A percentile compares a stretch with the other conserved stretches of the same genome.
Conservation (phyloP, 2,113 vertebrate genomes). For the Columba livia region DNA sequence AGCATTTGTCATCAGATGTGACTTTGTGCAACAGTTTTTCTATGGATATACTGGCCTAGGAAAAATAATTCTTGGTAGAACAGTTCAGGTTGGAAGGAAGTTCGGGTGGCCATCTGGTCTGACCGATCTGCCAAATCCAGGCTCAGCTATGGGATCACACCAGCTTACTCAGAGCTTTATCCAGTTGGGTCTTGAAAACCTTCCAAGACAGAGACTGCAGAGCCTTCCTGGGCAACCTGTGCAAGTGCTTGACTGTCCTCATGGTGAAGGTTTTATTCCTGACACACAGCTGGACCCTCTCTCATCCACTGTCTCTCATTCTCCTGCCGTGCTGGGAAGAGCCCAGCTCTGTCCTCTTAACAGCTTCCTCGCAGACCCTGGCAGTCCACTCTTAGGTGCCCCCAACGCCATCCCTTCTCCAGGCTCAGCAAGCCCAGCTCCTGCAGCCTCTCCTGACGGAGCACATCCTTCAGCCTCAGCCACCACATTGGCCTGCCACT, state of each 20-base stretch:
- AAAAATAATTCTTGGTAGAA: neutral
- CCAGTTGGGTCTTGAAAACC: neutral
- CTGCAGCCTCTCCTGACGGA: neutral
- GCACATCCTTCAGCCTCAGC: neutral
- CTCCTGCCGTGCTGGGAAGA: neutral
- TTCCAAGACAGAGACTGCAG: neutral
- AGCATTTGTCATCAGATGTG: neutral
- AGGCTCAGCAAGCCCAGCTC: neutral
- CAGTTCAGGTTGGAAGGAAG: neutral
- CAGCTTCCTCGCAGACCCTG: neutral
- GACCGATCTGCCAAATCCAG: neutral
- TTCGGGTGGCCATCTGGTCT: neutral
- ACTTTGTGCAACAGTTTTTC: neutral
- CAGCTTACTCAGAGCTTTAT: neutral
- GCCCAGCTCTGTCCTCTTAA: neutral
- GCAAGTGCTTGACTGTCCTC: neutral
- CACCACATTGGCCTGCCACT: neutral
- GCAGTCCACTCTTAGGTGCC: neutral
- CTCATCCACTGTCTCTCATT: neutral
- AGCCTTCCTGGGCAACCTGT: neutral
- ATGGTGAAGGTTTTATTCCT: neutral
- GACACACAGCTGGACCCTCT: accelerated
- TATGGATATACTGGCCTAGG: neutral
- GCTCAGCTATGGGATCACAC: neutral
- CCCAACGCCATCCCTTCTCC: neutral